Evolutionary conservation across 2,888 invertebrate genomes (phyloP).

Genomic region (Epirrita christyi): DNA sequence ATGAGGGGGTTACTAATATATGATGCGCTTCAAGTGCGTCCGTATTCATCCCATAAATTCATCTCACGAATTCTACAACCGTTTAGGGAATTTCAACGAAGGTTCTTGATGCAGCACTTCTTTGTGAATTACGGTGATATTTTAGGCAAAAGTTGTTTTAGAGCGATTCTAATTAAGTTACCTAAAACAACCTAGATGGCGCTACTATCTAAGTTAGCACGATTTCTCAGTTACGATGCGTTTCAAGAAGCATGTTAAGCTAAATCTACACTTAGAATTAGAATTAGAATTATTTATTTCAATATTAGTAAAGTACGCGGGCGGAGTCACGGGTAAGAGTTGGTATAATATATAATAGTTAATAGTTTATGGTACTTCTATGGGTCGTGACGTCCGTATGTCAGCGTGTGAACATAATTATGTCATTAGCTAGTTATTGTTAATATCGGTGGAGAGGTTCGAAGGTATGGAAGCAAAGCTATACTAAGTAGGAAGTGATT

Average conservation of each 20-base stretch:
- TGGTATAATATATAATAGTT: slow-evolving; percentile 17
- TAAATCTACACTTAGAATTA: too few relatives aligned
- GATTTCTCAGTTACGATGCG: too few relatives aligned
- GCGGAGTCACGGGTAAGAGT: not conserved
- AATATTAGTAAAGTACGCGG: not conserved
- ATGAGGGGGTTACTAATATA: too few relatives aligned
- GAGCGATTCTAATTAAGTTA: not conserved
- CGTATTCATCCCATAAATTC: too few relatives aligned
- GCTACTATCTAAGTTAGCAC: not conserved
- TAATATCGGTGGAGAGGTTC: slow-evolving; percentile 34
- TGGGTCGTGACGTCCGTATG: slow-evolving; percentile 39
- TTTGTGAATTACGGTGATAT: too few relatives aligned
- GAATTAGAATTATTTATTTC: not conserved
- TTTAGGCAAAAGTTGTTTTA: too few relatives aligned
- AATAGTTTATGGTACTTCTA: slow-evolving; percentile 31
- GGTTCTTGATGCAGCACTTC: too few relatives aligned
- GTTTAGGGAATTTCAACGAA: too few relatives aligned
- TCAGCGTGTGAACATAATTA: slow-evolving; percentile 52
- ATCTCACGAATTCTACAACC: too few relatives aligned
- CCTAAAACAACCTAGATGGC: not conserved
- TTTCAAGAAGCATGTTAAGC: too few relatives aligned
- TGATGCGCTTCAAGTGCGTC: too few relatives aligned
- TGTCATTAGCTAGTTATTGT: slow-evolving; percentile 41
- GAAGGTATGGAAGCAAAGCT: slow-evolving; percentile 14
- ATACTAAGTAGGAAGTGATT: not conserved